A percentile compares a stretch with the other conserved stretches of the same genome.
Conservation (phyloP, 2,113 vertebrate species). For the Edolisoma coerulescens region DNA sequence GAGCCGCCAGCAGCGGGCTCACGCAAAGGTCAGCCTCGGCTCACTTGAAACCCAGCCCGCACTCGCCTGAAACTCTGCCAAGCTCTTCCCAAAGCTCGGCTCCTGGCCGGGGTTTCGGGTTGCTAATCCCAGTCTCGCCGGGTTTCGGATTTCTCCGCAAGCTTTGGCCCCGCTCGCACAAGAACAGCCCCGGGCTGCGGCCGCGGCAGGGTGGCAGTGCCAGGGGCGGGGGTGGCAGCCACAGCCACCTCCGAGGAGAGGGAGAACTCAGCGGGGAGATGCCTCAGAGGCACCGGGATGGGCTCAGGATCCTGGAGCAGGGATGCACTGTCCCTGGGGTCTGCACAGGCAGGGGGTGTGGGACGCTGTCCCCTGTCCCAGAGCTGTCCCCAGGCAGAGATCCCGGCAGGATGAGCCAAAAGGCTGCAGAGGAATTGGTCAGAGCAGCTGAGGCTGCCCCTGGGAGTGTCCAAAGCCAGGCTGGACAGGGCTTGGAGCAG, state of each 20-base stretch:
- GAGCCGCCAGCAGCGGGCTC: slow-evolving; percentile 13
- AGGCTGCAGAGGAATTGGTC: neutral
- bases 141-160: slow-evolving; percentile 25
- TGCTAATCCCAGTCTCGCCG: slow-evolving; percentile 31
- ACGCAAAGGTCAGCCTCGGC: slow-evolving; percentile 44
- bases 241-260: neutral
- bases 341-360: too few species aligned
- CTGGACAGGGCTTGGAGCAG: neutral
- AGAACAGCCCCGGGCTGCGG: neutral
- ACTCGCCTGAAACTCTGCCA: slow-evolving; percentile 26
- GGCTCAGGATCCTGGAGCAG: neutral
- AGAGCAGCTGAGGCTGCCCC: neutral
- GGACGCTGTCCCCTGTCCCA: neutral
- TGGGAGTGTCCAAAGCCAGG: neutral
- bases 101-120: slow-evolving; percentile 47
- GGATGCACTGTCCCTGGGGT: neutral
- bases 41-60: slow-evolving; percentile 9
- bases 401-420: accelerated
- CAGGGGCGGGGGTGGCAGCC: neutral
- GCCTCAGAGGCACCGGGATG: neutral
- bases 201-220: neutral
- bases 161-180: neutral
- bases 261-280: neutral
- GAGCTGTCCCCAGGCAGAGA: neutral
- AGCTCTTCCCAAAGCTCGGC: slow-evolving; percentile 15